Conservation (phyloP, 2,113 vertebrate genomes). For the Etheostoma spectabile region DNA sequence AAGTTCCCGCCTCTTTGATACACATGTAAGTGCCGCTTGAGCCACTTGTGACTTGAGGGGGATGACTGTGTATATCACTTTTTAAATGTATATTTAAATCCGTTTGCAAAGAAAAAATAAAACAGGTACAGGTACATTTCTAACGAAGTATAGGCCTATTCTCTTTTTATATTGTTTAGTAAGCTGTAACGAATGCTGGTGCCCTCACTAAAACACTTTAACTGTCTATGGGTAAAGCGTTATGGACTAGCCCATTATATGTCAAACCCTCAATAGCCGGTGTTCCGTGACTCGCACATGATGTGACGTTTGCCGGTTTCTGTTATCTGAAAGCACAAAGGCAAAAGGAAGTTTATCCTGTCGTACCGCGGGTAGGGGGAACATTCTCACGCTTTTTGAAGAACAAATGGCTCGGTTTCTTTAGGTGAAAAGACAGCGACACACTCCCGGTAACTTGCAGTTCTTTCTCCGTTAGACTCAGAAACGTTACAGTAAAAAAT, state of each 20-base stretch:
- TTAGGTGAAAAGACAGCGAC: not conserved
- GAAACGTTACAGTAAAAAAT: conserved; percentile 31
- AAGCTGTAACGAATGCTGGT: rapidly evolving
- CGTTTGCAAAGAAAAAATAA: not conserved
- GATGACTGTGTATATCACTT: rapidly evolving
- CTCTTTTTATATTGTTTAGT: too few species aligned
- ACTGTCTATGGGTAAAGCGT: not conserved
- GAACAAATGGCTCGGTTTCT: not conserved
- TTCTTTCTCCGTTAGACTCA: not conserved
- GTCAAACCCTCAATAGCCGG: not conserved
- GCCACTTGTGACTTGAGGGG: not conserved
- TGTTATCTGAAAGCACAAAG: not conserved
- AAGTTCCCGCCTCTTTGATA: not conserved
- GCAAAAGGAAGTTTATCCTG: not conserved
- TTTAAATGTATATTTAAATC: not conserved
- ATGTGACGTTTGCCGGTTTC: conserved; percentile 55
- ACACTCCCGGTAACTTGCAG: not conserved
- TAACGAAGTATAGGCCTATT: rapidly evolving
- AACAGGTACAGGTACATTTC: not conserved
- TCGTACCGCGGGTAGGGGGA: not conserved
- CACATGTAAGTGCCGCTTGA: not conserved
- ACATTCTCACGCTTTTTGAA: not conserved
- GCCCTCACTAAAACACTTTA: not conserved
- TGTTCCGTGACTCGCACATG: conserved; percentile 31
- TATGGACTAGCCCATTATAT: not conserved